Conservation (phyloP, 2,797 vertebrate genomes). For the Eulemur albifrons region DNA sequence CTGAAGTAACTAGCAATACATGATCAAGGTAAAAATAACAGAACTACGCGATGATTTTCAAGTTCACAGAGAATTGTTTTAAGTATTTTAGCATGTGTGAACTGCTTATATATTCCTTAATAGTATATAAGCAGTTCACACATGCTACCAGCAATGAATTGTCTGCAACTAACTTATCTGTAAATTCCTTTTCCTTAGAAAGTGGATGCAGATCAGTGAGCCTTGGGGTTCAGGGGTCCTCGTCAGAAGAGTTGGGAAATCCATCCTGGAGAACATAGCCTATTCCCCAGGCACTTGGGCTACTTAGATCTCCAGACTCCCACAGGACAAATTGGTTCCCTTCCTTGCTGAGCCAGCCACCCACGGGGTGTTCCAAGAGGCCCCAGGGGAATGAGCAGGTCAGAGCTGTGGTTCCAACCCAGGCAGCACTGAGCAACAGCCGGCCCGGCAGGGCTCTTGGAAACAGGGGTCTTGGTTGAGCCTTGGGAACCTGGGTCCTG, state of each 20-base stretch:
- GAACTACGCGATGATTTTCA: constrained; percentile 33
- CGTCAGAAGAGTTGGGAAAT: background rate
- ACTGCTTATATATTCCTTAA: background rate
- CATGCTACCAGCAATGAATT: background rate
- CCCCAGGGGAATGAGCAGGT: background rate
- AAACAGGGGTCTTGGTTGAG: background rate
- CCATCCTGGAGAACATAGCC: background rate
- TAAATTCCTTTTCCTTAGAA: background rate
- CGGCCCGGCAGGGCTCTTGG: background rate
- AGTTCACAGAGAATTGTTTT: constrained; percentile 21
- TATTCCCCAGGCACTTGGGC: background rate
- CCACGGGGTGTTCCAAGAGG: background rate
- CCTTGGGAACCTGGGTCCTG: background rate
- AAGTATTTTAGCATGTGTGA: background rate
- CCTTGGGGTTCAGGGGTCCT: background rate
- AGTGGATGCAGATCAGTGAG: background rate
- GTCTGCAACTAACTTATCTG: background rate
- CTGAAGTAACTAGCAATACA: background rate
- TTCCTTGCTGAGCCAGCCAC: background rate
- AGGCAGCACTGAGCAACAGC: background rate
- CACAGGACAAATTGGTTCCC: background rate
- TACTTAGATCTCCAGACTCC: background rate
- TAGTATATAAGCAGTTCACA: background rate
- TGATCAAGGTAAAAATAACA: constrained; percentile 11
- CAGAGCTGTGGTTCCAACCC: background rate